Base-by-base conservation (phyloP, 2,888 invertebrate genomes). In the Vanessa cardui region DNA sequence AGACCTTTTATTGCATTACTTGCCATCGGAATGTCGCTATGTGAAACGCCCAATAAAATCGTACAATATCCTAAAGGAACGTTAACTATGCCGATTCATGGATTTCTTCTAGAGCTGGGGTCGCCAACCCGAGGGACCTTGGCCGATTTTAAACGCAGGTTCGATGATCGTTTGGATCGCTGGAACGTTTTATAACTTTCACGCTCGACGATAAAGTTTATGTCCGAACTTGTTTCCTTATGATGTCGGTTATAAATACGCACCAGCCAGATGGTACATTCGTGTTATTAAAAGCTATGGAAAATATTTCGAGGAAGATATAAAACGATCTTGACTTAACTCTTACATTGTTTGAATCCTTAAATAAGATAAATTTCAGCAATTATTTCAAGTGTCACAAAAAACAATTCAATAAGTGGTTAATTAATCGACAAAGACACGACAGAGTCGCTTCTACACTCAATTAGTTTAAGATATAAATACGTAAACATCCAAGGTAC, bases 81-180 rank as follows among this genome's bases (percentile, higher is more conserved):
- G 66, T 60, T n/a, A 50, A 63, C 61, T 64, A 71, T 68, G 65
- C 44, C 52, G 64, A 70, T 64, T 69, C 62, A 72, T 52, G 64
- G 69, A 66, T 69, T 67, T 74, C 77, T 77, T 70, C 72, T 72
- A 68, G 56, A 49, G 81, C 46, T 31, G 50, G 47, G 90, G 88
- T 90, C 88, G 84, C 74, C 83, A 85, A 83, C 87, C 91, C 80
- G 56, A 49, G 78, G 81, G 88, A 90, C 92, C 92, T 92, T 92
- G 92, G 92, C 92, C 92, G 91, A 92, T 86, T 91, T 91, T 84
- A 84, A 87, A 85, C 83, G 77, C 82, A 85, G 83, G 90, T 90
- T 92, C 90, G 87, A 84, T 79, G 90, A 79, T 86, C 89, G 80
- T 78, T 79, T 77, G 81, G 81, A 80, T 79, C 81, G 79, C 78